Conservation (phyloP, 2,113 vertebrate genomes). For the Clarias batrachus region DNA sequence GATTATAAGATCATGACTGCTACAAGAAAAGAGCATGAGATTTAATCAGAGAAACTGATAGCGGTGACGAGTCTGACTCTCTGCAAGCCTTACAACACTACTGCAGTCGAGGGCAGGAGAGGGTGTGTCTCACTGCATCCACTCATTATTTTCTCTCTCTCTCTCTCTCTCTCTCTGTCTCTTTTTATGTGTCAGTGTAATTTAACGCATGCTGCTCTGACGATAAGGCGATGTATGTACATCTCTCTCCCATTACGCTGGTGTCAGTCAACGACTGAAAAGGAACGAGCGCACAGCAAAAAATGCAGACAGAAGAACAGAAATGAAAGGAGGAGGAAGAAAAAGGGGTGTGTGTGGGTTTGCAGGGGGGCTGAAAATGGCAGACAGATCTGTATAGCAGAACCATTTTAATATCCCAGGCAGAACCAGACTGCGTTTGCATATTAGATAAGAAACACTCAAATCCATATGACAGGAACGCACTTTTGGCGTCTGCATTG, state of each 20-base stretch:
- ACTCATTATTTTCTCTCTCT: constrained; percentile 41
- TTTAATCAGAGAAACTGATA: background rate
- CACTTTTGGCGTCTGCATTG: background rate
- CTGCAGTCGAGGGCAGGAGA: background rate
- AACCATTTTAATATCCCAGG: constrained; percentile 13
- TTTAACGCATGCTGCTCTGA: constrained; percentile 38
- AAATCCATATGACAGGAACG: background rate
- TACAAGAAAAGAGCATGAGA: background rate
- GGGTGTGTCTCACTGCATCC: constrained; percentile 19
- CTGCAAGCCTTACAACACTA: background rate
- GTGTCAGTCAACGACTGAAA: constrained; percentile 49
- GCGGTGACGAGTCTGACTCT: background rate
- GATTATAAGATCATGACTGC: background rate
- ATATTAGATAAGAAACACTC: constrained; percentile 17
- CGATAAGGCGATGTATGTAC: constrained; percentile 32
- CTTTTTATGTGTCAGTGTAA: constrained; percentile 43
- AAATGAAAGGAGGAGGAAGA: constrained; percentile 21
- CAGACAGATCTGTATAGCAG: background rate
- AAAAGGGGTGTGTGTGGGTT: no score
- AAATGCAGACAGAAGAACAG: constrained; percentile 34
- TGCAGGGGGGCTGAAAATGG: constrained; percentile 57
- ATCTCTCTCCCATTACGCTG: constrained; percentile 34
- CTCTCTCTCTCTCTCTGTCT: constrained; percentile 58
- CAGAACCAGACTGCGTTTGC: constrained; percentile 4
- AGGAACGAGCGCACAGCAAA: constrained; percentile 20